A percentile compares a stretch with the other conserved stretches of the same genome.
Evolutionary conservation across 1,140 invertebrate genomes (phyloP).

Genomic region (Armadillidium nasatum): DNA sequence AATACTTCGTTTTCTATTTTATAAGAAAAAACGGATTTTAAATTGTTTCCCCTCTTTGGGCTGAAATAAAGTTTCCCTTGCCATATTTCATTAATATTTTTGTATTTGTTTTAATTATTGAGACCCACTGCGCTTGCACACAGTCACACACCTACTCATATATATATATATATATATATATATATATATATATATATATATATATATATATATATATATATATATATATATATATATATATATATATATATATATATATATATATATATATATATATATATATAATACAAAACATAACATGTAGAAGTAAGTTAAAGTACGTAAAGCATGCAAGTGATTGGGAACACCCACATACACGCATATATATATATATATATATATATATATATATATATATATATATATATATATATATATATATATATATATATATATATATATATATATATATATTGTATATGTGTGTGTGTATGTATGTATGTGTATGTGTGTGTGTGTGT

Average conservation of each 20-base stretch:
- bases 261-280: not conserved
- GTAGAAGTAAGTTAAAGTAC: no score
- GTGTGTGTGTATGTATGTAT: no score
- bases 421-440: no score
- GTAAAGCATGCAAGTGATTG: no score
- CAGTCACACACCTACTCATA: not conserved
- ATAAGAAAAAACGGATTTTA: not conserved
- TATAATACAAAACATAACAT: not conserved
- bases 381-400: no score
- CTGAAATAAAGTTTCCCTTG: not conserved
- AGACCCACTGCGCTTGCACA: not conserved
- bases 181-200: constrained; percentile 5
- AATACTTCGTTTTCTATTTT: not conserved
- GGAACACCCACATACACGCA: no score
- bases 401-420: no score
- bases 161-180: not conserved
- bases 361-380: no score
- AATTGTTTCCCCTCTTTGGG: not conserved
- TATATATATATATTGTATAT: no score
- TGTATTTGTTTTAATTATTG: constrained; percentile 9
- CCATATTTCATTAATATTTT: constrained; percentile 11
- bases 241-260: constrained; percentile 12
- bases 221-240: constrained; percentile 1
- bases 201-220: constrained; percentile 14
- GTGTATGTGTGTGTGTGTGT: no score